Conservation (phyloP, 2,113 vertebrate genomes). For the Danio rerio region DNA sequence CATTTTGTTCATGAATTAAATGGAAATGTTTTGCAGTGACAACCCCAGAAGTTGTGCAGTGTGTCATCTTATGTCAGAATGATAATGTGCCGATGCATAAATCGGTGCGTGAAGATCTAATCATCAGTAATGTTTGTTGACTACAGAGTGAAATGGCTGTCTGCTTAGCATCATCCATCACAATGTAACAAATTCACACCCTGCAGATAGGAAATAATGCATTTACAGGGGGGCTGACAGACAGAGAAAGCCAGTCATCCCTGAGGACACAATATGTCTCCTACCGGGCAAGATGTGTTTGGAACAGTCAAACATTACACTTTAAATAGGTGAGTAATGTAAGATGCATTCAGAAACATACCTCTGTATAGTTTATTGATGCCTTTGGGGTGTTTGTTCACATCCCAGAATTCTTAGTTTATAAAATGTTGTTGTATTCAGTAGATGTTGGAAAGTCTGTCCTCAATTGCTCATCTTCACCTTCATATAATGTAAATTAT, state of each 20-base stretch:
- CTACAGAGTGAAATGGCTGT: conserved; percentile 21
- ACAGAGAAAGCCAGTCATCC: conserved; percentile 1
- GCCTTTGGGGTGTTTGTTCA: not conserved
- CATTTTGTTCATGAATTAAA: conserved; percentile 35
- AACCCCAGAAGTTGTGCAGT: conserved; percentile 30
- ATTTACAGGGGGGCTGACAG: conserved; percentile 19
- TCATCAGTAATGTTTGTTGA: conserved; percentile 41
- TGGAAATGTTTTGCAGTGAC: not conserved
- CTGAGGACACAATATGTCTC: not conserved
- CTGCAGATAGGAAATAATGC: conserved; percentile 20
- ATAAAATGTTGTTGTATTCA: not conserved
- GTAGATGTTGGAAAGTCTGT: not conserved
- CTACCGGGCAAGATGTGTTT: conserved; percentile 4
- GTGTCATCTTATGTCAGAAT: conserved; percentile 31
- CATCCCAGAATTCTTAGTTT: not conserved
- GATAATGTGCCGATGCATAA: conserved; percentile 26
- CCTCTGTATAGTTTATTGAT: not conserved
- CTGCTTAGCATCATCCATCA: conserved; percentile 36
- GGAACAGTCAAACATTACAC: not conserved
- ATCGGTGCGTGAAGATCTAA: conserved; percentile 30
- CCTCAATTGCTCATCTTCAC: not conserved
- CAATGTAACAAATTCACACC: conserved; percentile 18
- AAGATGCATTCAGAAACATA: conserved; percentile 1
- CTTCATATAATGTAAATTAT: too few species aligned
- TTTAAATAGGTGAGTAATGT: conserved; percentile 1